A percentile compares a stretch with the other conserved stretches of the same genome.
Conservation (phyloP, 2,888 invertebrate species). For the Norana najaformis region DNA sequence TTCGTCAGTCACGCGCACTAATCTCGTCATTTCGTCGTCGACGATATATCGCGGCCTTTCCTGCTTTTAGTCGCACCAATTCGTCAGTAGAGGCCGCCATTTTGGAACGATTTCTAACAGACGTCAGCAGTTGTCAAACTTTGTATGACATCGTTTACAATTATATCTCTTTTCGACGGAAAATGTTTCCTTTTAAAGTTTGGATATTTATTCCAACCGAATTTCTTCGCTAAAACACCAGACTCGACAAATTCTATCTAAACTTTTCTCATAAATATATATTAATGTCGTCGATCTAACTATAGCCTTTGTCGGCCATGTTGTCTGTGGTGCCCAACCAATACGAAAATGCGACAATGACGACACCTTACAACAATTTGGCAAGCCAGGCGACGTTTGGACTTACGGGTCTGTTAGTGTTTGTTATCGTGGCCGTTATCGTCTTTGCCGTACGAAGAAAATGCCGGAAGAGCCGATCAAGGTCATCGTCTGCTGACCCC, state of each 20-base stretch:
- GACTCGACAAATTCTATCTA: background rate
- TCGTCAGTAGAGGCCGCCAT: background rate
- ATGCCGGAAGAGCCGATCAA: background rate
- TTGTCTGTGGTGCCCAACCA: background rate
- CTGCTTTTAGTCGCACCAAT: background rate
- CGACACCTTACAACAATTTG: background rate
- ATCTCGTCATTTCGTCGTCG: background rate
- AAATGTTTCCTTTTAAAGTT: background rate
- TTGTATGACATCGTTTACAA: background rate
- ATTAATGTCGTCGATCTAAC: background rate
- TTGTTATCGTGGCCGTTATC: conserved; percentile 29
- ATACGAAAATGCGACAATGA: background rate
- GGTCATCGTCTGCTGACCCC: background rate
- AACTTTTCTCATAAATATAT: background rate
- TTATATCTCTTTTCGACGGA: background rate
- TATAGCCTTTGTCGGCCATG: background rate
- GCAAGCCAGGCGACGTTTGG: background rate
- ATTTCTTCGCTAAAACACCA: background rate
- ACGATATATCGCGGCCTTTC: background rate
- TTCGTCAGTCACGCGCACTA: background rate
- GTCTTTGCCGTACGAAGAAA: background rate
- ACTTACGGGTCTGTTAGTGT: conserved; percentile 30
- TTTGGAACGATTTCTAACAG: background rate
- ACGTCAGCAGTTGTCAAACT: background rate
- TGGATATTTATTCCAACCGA: background rate